These are phyloP conservation scores for Petrocephalus microphthalmus DNA, from an alignment of 2,113 vertebrate genomes.

Conservation along the genomic window DNA sequence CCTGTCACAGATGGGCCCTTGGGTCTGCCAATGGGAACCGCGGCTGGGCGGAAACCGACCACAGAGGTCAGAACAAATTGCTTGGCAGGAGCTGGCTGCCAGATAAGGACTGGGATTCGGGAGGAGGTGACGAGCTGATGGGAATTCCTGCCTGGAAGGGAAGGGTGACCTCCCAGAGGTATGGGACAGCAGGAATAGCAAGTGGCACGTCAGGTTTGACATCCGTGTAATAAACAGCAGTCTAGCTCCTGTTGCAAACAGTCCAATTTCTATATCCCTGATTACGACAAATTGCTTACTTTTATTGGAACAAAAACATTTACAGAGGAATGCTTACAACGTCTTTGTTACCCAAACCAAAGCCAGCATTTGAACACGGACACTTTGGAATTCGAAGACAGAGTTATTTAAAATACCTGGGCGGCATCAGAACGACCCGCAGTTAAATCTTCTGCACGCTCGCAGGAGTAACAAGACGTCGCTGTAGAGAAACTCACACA, in stretches of 20 bases:
- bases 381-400: neutral
- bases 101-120: constrained; percentile 35
- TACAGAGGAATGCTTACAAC: neutral
- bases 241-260: neutral
- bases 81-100: constrained; percentile 34
- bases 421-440: neutral
- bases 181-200: neutral
- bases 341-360: neutral
- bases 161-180: neutral
- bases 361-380: neutral
- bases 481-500: neutral
- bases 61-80: constrained; percentile 47
- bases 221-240: neutral
- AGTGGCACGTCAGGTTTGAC: neutral
- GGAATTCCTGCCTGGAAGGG: neutral
- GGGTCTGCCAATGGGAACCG: constrained; percentile 42
- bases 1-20: constrained; percentile 47
- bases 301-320: neutral
- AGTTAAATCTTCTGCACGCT: neutral
- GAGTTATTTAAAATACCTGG: neutral
- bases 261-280: neutral
- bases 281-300: neutral
- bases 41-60: constrained; percentile 41
- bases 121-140: neutral
- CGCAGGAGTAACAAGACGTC: neutral